Evolutionary conservation across 1,140 invertebrate genomes (phyloP).

Genomic region (Bombus soroeensis): DNA sequence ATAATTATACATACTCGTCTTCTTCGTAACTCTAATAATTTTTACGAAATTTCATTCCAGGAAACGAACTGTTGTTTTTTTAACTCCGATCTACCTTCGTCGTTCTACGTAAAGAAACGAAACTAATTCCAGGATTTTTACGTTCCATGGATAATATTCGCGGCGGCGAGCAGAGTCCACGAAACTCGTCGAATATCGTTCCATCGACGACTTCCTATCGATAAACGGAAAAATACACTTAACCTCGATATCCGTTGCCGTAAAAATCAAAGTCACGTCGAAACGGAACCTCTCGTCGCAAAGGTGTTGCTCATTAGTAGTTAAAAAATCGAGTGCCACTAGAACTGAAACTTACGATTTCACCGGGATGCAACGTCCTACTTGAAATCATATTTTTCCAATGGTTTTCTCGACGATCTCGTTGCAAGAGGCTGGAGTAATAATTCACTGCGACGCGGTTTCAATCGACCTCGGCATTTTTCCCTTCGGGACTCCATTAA

Average conservation of each 20-base stretch:
- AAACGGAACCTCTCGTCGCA: too few species aligned
- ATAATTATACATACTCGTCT: too few species aligned
- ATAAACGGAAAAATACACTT: neutral
- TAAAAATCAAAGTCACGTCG: neutral
- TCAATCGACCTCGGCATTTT: conserved; percentile 7
- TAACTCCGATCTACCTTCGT: neutral
- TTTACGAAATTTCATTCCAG: too few species aligned
- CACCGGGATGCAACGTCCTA: neutral
- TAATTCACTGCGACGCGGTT: conserved; percentile 19
- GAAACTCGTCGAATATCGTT: neutral
- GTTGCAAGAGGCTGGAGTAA: neutral
- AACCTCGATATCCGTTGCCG: neutral
- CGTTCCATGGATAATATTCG: neutral
- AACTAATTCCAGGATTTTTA: neutral
- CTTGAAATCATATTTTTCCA: neutral
- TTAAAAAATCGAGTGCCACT: conserved; percentile 8
- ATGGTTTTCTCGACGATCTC: neutral
- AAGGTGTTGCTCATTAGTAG: neutral
- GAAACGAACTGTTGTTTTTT: too few species aligned
- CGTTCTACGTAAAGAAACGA: neutral
- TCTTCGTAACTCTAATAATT: too few species aligned
- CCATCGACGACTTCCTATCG: too few species aligned
- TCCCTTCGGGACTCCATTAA: conserved; percentile 24
- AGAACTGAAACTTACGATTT: neutral
- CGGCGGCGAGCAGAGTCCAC: neutral